phyloP scores from a whole-genome alignment of 2,888 invertebrate genomes.

The Apamea anceps region DNA sequence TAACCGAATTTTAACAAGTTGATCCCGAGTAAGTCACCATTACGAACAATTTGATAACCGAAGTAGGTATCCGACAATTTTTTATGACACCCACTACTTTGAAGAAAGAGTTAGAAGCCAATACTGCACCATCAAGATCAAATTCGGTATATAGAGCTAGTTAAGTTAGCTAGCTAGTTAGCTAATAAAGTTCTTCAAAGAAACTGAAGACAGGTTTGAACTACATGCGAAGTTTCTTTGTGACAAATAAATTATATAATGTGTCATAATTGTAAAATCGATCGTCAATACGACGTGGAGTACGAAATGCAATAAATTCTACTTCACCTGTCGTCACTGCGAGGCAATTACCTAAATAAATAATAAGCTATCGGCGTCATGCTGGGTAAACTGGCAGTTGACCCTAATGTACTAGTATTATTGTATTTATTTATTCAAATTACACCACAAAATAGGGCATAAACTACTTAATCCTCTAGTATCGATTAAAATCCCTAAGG shows the following conservation, averaged over 20 bases:
- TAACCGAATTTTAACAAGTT: neutral
- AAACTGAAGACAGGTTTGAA: constrained; percentile 1
- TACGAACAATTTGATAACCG: neutral
- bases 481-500: neutral
- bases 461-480: neutral
- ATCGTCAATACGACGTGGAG: neutral
- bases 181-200: neutral
- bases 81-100: neutral
- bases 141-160: neutral
- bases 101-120: neutral
- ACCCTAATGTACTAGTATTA: neutral
- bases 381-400: neutral
- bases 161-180: too few relatives aligned
- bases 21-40: too few relatives aligned
- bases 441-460: neutral
- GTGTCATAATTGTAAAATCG: constrained; percentile 1
- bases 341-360: constrained; percentile 12
- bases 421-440: neutral
- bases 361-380: neutral
- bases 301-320: constrained; percentile 1
- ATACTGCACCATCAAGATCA: neutral
- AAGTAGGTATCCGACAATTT: too few relatives aligned
- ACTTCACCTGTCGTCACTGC: neutral
- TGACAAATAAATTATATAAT: constrained; percentile 9
- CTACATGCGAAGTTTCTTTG: neutral